A percentile compares a stretch with the other conserved stretches of the same genome.
Conservation (phyloP, 2,113 vertebrate species). For the Anas platyrhynchos region DNA sequence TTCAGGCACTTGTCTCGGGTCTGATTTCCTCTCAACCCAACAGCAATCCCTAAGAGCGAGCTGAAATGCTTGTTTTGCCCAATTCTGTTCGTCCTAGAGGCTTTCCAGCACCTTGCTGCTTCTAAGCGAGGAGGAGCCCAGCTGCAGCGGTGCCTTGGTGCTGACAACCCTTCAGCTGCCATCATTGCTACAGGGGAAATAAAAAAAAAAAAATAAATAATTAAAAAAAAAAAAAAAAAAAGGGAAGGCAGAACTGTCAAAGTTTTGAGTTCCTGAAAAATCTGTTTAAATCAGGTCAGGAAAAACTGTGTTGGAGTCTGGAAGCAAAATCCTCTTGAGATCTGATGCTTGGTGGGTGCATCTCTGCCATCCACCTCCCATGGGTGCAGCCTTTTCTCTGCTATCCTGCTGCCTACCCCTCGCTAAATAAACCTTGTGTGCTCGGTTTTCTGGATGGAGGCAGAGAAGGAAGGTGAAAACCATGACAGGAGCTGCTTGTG, state of each 20-base stretch:
- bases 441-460: not conserved
- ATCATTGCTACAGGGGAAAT: not conserved
- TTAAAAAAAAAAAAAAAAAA: not conserved
- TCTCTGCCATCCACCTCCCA: not conserved
- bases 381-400: not conserved
- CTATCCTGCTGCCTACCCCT: not conserved
- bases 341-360: not conserved
- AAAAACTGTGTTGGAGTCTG: not conserved
- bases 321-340: not conserved
- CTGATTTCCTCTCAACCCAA: not conserved
- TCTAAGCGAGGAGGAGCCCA: not conserved
- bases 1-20: not conserved
- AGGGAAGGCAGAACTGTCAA: conserved; percentile 33
- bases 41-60: not conserved
- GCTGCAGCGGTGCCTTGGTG: not conserved
- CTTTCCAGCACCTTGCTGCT: not conserved
- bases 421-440: not conserved
- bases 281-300: not conserved
- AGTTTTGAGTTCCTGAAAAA: conserved; percentile 41
- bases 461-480: not conserved
- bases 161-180: not conserved
- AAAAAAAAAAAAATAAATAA: too few relatives aligned
- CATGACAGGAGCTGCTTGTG: not conserved
- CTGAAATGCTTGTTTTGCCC: not conserved
- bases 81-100: not conserved